Base-by-base conservation (phyloP, 2,113 vertebrate species). In the Semnornis frantzii region DNA sequence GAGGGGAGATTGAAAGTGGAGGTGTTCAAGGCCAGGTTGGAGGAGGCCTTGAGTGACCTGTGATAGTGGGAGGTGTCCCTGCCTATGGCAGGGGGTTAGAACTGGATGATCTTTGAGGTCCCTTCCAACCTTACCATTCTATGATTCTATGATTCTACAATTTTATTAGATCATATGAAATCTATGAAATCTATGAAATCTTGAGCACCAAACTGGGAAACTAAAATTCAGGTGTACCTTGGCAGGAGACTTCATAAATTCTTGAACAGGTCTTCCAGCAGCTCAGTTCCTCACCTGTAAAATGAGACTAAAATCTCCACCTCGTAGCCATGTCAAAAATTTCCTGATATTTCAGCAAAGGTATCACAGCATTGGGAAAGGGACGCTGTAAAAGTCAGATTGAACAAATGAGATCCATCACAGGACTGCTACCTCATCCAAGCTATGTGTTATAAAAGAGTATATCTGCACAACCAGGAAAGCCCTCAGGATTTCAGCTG, bases 391-490 rank as follows among this genome's bases (percentile, higher is more conserved):
- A 62, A 52, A 76, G 59, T 15, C 59, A 69, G 87, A 91, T 3
- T 50, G 68, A 87, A 66, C 34, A 87, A 96, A 91, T 55, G 79
- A 87, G 55, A 85, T 77, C 59, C 79, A 44, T 54, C 37, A 42
- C 50, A 3, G 6, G 37, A 24, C 6, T 31, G 66, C 39, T 89
- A 50, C 55, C 31, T n/a, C 59, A 63, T 82, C 82, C 74, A 69
- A 68, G 58, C 25, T 46, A 2, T 18, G 48, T 62, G 59, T 82
- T 77, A 31, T 8, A 19, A 42, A 75, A 63, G 28, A 62, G 46
- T 55, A 93, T 94, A 91, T 85, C 92, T 91, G 18, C 34, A 79
- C 55, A 87, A 78, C 28, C 94, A 95, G 87, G 63, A 92, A 95
- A 79, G 20, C 69, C 59, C 64, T 82, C 30, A 39, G 39, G 20